Evolutionary conservation across 2,888 invertebrate species (phyloP).

Genomic region (Perdita meconis): DNA sequence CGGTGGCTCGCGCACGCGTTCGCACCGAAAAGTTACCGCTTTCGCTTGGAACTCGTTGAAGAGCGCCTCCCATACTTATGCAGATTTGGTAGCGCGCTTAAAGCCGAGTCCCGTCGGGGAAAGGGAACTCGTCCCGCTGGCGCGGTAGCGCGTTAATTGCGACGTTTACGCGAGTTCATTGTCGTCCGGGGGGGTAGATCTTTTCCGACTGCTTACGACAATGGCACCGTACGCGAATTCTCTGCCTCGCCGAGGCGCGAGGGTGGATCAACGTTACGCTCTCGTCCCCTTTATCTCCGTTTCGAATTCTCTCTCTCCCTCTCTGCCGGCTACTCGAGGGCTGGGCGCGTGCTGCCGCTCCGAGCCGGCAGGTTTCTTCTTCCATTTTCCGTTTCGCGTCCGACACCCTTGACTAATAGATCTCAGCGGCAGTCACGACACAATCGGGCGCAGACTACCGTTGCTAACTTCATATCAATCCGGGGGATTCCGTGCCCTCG

Average conservation of each 20-base stretch:
- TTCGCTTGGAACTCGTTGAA: constrained; percentile 22
- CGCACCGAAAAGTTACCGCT: no score
- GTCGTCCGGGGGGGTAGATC: constrained; percentile 37
- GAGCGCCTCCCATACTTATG: constrained; percentile 29
- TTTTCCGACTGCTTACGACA: constrained; percentile 28
- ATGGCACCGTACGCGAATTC: constrained; percentile 55
- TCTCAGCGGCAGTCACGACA: constrained; percentile 77
- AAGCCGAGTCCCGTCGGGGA: constrained; percentile 10
- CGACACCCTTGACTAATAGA: constrained; percentile 78
- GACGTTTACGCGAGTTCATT: constrained; percentile 50
- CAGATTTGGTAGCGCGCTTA: constrained; percentile 37
- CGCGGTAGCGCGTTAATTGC: constrained; percentile 44
- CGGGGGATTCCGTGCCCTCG: constrained; percentile 65
- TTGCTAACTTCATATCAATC: constrained; percentile 81
- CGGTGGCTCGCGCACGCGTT: no score
- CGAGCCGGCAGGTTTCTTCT: constrained; percentile 30
- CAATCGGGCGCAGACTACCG: constrained; percentile 80
- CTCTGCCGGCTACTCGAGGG: constrained; percentile 12
- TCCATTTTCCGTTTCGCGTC: constrained; percentile 50
- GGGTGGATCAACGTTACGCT: constrained; percentile 49
- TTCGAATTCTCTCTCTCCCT: constrained; percentile 30
- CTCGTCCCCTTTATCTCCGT: constrained; percentile 40
- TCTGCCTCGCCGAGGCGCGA: constrained; percentile 62
- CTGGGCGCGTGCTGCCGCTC: constrained; percentile 7
- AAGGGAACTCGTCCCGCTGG: constrained; percentile 9